phyloP scores from a whole-genome alignment of 2,888 invertebrate genomes.

The Ophion slaviceki region DNA sequence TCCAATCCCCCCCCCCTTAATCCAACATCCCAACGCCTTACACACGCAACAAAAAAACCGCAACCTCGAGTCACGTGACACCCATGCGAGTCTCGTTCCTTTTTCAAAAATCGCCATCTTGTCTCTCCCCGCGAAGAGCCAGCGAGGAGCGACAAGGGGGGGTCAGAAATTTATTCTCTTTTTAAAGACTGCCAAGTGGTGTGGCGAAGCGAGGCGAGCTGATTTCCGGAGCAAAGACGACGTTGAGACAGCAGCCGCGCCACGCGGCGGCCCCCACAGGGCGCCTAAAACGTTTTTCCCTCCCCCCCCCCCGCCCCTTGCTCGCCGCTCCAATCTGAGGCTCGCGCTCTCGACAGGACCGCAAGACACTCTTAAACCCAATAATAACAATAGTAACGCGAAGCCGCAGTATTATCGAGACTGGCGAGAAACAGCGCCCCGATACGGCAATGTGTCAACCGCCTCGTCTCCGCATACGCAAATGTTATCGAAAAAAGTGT shows the following conservation, averaged over 20 bases:
- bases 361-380: background rate
- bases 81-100: background rate
- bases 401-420: constrained; percentile 7
- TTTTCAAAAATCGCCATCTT: constrained; percentile 50
- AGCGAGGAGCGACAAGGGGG: constrained; percentile 5
- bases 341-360: constrained; percentile 56
- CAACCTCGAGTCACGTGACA: background rate
- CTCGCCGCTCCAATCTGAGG: constrained; percentile 21
- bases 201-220: constrained; percentile 64
- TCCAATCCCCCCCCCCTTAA: no score
- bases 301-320: background rate
- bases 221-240: constrained; percentile 67
- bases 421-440: background rate
- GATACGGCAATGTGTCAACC: constrained; percentile 15
- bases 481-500: background rate
- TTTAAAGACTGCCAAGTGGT: constrained; percentile 52
- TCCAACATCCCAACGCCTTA: no score
- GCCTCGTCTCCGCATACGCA: background rate
- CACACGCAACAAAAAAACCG: background rate
- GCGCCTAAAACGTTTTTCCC: constrained; percentile 63
- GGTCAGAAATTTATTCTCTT: constrained; percentile 33
- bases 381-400: background rate
- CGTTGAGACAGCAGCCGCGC: constrained; percentile 59
- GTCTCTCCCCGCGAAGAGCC: constrained; percentile 3
- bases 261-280: constrained; percentile 67